Conservation (phyloP, 2,888 invertebrate genomes). For the Cheilosia vernalis region DNA sequence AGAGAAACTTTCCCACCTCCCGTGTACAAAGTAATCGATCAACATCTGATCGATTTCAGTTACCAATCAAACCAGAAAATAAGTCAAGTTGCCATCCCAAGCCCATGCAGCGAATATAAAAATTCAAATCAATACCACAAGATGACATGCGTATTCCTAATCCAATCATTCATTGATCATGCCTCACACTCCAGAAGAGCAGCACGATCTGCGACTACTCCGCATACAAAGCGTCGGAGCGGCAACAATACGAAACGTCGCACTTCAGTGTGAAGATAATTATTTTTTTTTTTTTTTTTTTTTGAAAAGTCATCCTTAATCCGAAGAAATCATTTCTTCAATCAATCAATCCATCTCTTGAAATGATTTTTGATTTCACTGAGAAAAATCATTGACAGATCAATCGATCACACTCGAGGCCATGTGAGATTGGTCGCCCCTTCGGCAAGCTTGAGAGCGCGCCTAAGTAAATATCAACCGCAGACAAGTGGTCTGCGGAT, state of each 20-base stretch:
- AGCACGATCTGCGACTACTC: neutral
- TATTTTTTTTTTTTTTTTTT: conserved; percentile 58
- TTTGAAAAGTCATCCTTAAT: conserved; percentile 67
- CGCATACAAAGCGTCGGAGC: conserved; percentile 29
- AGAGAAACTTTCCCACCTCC: conserved; percentile 55
- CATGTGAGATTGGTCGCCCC: conserved; percentile 48
- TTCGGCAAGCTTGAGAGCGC: conserved; percentile 53
- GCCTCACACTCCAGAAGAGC: conserved; percentile 44
- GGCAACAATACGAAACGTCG: conserved; percentile 39
- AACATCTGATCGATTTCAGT: conserved; percentile 59
- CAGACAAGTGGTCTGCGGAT: conserved; percentile 70
- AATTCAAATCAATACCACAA: conserved; percentile 28
- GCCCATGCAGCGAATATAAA: neutral
- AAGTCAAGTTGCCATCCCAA: neutral
- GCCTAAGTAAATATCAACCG: conserved; percentile 73
- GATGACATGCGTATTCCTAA: conserved; percentile 68
- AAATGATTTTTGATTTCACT: conserved; percentile 69
- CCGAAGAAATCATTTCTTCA: conserved; percentile 74
- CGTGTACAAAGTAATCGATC: conserved; percentile 52
- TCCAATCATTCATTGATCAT: conserved; percentile 56
- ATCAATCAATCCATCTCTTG: conserved; percentile 74
- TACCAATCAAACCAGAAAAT: conserved; percentile 25
- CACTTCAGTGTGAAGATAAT: conserved; percentile 41
- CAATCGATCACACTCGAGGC: conserved; percentile 75
- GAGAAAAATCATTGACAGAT: conserved; percentile 74